Percentiles rank a stretch among this genome's conserved stretches.
These are phyloP conservation scores for Limonius californicus DNA, from an alignment of 1,140 invertebrate genomes.

Conservation along the genomic window DNA sequence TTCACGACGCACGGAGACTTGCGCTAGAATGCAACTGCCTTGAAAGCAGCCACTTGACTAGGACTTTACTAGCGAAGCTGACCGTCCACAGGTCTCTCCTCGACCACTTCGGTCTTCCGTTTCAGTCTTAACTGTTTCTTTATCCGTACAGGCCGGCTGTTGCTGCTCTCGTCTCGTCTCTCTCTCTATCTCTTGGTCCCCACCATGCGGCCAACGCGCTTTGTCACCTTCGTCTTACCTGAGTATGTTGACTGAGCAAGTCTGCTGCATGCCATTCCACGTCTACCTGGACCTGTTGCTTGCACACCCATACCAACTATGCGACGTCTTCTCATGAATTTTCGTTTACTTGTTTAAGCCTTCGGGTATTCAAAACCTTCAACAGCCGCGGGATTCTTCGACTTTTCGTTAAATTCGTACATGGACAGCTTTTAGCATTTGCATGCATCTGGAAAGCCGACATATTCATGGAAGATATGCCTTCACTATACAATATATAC, in stretches of 20 bases:
- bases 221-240: slow-evolving; percentile 25
- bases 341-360: slow-evolving; percentile 15
- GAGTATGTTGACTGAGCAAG: slow-evolving; percentile 21
- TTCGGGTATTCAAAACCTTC: background rate
- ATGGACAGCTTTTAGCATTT: too few relatives aligned
- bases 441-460: too few relatives aligned
- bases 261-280: slow-evolving; percentile 22
- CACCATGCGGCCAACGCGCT: slow-evolving; percentile 17
- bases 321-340: slow-evolving; percentile 18
- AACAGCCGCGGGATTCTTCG: too few relatives aligned
- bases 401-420: too few relatives aligned
- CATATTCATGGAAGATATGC: too few relatives aligned
- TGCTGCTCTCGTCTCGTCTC: too few relatives aligned
- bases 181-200: slow-evolving; percentile 13
- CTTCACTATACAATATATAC: too few relatives aligned
- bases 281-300: slow-evolving; percentile 21
- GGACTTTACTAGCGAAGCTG: slow-evolving; percentile 10
- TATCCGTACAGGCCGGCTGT: background rate
- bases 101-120: slow-evolving; percentile 12
- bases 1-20: background rate
- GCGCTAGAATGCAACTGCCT: slow-evolving; percentile 1
- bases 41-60: slow-evolving; percentile 20
- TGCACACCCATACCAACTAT: slow-evolving; percentile 24
- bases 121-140: slow-evolving; percentile 12
- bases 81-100: slow-evolving; percentile 17